These are phyloP conservation scores for Megaceryle maxima DNA, from an alignment of 2,113 vertebrate genomes.

Conservation along the genomic window DNA sequence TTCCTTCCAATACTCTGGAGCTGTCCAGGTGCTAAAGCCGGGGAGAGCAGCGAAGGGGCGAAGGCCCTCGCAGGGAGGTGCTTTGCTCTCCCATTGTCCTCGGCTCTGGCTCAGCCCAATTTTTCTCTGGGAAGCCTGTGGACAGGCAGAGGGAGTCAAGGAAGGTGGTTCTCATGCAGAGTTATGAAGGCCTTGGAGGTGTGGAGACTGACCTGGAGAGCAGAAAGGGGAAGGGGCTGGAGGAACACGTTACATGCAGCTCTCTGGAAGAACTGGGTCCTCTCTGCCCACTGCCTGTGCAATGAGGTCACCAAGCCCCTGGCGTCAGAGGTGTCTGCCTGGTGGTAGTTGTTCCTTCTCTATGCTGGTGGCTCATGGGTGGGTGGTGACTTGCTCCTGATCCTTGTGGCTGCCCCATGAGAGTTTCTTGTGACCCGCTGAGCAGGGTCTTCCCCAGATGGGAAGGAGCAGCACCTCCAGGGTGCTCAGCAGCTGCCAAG, in stretches of 20 bases:
- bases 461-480: neutral
- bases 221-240: neutral
- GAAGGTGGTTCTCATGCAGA: neutral
- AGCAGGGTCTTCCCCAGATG: neutral
- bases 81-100: neutral
- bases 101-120: neutral
- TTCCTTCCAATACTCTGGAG: neutral
- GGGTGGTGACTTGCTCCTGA: neutral
- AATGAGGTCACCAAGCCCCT: neutral
- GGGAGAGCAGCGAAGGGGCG: neutral
- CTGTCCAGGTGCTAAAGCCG: neutral
- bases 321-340: neutral
- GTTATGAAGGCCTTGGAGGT: constrained; percentile 20
- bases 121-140: neutral
- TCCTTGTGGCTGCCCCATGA: neutral
- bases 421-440: neutral
- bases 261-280: neutral
- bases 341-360: neutral
- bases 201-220: neutral
- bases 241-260: fast-evolving
- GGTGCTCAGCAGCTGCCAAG: neutral
- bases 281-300: neutral
- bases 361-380: neutral
- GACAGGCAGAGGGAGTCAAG: neutral
- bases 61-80: neutral